Base-by-base conservation (phyloP, 1,140 invertebrate genomes). In the Battus philenor region DNA sequence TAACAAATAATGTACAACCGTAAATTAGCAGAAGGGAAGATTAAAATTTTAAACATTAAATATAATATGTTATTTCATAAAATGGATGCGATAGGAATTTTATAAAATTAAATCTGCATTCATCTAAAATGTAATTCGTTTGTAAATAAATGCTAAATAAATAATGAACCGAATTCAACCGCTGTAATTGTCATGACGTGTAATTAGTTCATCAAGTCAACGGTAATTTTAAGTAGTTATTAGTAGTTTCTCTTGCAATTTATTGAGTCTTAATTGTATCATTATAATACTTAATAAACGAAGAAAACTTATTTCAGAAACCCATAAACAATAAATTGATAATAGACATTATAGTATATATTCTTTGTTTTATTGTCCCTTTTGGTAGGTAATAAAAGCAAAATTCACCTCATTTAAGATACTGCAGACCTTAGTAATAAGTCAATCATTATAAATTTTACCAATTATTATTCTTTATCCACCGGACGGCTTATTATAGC, bases 291-390 rank as follows among this genome's bases (percentile, higher is more conserved):
- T 76, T 63, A 79, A 63, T 66, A 77, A 82, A 72, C 46, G 59
- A 62, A 55, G 64, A 71, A 71, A 74, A 50, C 66, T 79, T 78
- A 75, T 73, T 80, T 80, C 68, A 60, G 72, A 80, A 77, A 77
- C 70, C 59, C 80, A 78, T 80, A 77, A 78, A 83, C 78, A 82
- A 79, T 73, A 78, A 78, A 79, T 71, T 68, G 68, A 74, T 72
- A 77, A 80, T 83, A 83, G 79, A 77, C 74, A 71, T 75, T 79
- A 74, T 83, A 83, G 79, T 71, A 76, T 66, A 50, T 34, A 13
- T 30, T n/a, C n/a, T 43, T 68, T 69, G 74, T 82, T 80, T 82
- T 63, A 80, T 76, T 82, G 13, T 20, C 6, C n/a, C n/a, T n/a
- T n/a, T n/a, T n/a, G n/a, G n/a, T n/a, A n/a, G n/a, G n/a, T n/a